A percentile compares a stretch with the other conserved stretches of the same genome.
Evolutionary conservation across 2,113 vertebrate genomes (phyloP).

Genomic region (Petaurus breviceps): DNA sequence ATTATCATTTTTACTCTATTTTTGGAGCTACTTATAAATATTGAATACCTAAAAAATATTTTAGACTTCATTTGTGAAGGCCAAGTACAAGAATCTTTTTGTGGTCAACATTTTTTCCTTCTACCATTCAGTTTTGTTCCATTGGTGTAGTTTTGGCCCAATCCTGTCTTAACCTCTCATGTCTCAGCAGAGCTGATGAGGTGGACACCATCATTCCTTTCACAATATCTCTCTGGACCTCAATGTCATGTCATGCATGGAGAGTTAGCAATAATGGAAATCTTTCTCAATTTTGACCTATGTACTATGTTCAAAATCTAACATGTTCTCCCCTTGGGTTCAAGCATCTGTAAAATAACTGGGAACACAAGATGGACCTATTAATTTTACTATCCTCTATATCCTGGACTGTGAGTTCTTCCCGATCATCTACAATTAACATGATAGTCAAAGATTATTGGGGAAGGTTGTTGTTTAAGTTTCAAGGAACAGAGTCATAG

Average conservation of each 20-base stretch:
- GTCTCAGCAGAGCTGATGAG: background rate
- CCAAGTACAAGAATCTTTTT: background rate
- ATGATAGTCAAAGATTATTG: background rate
- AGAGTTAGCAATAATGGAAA: background rate
- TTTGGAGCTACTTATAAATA: background rate
- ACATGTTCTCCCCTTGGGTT: background rate
- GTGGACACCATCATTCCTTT: background rate
- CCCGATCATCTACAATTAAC: background rate
- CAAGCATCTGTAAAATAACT: background rate
- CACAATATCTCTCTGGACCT: background rate
- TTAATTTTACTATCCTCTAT: background rate
- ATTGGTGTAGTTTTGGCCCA: background rate
- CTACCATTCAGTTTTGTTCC: background rate
- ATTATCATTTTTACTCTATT: no score
- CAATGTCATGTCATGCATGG: background rate
- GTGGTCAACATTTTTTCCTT: background rate
- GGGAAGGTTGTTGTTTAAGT: background rate
- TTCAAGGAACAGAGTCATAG: background rate
- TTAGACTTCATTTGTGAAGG: background rate
- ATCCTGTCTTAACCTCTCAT: background rate
- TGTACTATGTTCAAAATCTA: background rate
- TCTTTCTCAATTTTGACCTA: background rate
- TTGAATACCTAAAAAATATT: background rate
- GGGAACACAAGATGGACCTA: background rate
- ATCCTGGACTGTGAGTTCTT: background rate